phyloP scores from a whole-genome alignment of 2,797 vertebrate genomes.

The Falco biarmicus region DNA sequence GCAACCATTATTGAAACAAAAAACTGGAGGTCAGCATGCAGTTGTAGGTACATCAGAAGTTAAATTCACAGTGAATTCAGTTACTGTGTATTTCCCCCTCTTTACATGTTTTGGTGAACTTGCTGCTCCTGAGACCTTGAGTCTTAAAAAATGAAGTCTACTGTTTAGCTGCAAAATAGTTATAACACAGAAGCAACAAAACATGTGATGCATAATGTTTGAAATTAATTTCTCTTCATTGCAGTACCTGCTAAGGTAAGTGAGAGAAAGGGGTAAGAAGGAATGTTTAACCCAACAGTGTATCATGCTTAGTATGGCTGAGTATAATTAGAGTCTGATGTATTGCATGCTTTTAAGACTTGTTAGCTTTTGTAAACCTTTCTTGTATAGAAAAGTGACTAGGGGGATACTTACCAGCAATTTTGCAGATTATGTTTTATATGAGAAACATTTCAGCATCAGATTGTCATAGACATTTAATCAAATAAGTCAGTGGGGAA shows the following conservation, averaged over 20 bases:
- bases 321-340: not conserved
- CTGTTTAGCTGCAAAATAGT: not conserved
- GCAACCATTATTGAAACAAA: not conserved
- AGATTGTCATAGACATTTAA: not conserved
- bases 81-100: not conserved
- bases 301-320: not conserved
- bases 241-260: not conserved
- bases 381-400: not conserved
- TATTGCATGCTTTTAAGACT: not conserved
- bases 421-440: not conserved
- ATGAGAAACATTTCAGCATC: not conserved
- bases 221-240: not conserved
- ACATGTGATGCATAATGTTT: not conserved
- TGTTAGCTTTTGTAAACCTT: not conserved
- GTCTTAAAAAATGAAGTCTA: not conserved
- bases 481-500: not conserved
- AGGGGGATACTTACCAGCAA: not conserved
- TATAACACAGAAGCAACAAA: not conserved
- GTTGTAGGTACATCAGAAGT: not conserved
- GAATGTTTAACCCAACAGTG: not conserved
- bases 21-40: not conserved
- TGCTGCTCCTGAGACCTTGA: not conserved
- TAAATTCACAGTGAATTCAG: not conserved
- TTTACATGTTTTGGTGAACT: not conserved
- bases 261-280: not conserved